Conservation (phyloP, 2,797 vertebrate genomes). For the Diceros bicornis region DNA sequence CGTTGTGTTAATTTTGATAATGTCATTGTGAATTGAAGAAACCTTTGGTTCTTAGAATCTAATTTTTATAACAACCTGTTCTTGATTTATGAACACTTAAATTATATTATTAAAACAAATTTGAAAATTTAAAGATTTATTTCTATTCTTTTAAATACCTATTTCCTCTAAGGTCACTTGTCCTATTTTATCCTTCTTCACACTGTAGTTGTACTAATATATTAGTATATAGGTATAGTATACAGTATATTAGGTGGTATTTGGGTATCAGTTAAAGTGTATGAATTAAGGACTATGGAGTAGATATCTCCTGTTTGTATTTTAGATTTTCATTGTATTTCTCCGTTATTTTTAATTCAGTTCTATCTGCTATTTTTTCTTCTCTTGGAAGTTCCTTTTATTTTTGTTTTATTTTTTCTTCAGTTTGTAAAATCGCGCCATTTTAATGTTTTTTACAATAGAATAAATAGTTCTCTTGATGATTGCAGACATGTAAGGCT, state of each 20-base stretch:
- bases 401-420: no score
- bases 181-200: neutral
- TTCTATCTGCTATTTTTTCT: neutral
- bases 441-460: neutral
- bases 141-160: neutral
- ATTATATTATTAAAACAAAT: neutral
- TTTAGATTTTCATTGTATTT: neutral
- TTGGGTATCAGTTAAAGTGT: neutral
- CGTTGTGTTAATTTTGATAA: neutral
- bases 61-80: no score
- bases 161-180: neutral
- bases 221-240: no score
- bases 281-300: neutral
- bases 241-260: neutral
- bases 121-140: neutral
- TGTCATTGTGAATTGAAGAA: neutral
- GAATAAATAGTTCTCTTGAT: neutral
- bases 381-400: neutral
- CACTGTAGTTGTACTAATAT: neutral
- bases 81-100: neutral
- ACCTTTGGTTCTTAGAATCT: neutral
- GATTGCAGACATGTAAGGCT: neutral
- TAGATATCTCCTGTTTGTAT: neutral
- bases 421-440: neutral
- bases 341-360: neutral